Base-by-base conservation (phyloP, 1,140 invertebrate genomes). In the Heliconius eleuchia region DNA sequence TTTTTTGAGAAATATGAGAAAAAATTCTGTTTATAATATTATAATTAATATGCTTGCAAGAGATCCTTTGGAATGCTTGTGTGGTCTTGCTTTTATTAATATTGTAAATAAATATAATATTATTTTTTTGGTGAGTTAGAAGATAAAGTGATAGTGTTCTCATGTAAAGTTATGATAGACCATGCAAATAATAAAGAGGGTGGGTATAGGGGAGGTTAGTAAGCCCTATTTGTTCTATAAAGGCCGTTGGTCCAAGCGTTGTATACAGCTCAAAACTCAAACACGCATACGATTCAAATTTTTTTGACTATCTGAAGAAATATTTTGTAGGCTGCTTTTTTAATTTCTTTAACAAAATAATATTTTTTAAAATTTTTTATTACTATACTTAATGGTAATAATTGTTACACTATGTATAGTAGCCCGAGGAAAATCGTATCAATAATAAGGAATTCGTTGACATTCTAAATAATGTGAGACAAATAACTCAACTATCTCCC, bases 231-330 rank as follows among this genome's bases (percentile, higher is more conserved):
- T 66, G 39, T 52, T 75, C 81, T 83, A 83, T 79, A 84, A 75
- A 84, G 88, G 88, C 92, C 91, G 81, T 89, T 94, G 92, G 92
- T 94, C 92, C 92, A 94, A 92, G 90, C 92, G 86, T 81, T 76
- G 77, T 82, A 83, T 82, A 85, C 87, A 89, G 84, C 84, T 85
- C 79, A 86, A 88, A 86, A 86, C 84, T 85, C 83, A 88, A 90
- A 88, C 87, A 82, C 46, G 84, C 74, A 71, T 52, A 71, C 74
- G 70, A 74, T 76, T 82, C 72, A 82, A 81, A 27, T 42, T 78
- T 78, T 76, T 66, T 76, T 71, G 39, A 71, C 39, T 4, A 19
- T 50, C 18, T 19, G 1, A n/a, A 19, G 34, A 60, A 74, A 5
- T 27, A 52, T 55, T 55, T 55, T 19, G 5, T n/a, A 55, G 42